A percentile compares a stretch with the other conserved stretches of the same genome.
phyloP scores from a whole-genome alignment of 2,113 vertebrate genomes.

The Saccopteryx leptura region DNA sequence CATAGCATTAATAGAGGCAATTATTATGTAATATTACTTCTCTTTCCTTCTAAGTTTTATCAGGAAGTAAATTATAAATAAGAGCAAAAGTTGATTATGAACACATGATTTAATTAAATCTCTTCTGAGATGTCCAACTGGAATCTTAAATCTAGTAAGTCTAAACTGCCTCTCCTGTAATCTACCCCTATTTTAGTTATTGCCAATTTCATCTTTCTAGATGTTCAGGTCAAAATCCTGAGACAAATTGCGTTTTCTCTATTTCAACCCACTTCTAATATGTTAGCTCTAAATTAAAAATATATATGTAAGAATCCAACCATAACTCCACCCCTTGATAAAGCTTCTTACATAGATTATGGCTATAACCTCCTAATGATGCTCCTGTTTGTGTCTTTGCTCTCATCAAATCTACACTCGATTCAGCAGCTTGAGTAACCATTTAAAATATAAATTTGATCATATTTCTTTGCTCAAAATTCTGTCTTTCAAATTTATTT shows the following conservation, averaged over 20 bases:
- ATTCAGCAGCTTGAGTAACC: not conserved
- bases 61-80: not conserved
- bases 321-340: too few species aligned
- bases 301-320: not conserved
- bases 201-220: not conserved
- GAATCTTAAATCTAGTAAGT: not conserved
- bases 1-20: not conserved
- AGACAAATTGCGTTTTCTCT: not conserved
- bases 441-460: slow-evolving; percentile 8
- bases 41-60: slow-evolving; percentile 9
- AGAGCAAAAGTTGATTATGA: not conserved
- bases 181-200: not conserved
- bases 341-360: not conserved
- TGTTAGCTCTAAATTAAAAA: not conserved
- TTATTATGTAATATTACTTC: not conserved
- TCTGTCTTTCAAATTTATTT: not conserved
- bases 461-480: not conserved
- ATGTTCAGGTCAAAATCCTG: not conserved
- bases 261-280: not conserved
- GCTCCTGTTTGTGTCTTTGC: not conserved
- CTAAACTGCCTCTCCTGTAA: not conserved
- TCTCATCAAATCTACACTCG: not conserved
- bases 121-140: not conserved
- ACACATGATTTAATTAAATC: not conserved
- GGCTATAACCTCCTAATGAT: not conserved